Base-by-base conservation (phyloP, 2,888 invertebrate species). In the Drosophila greeni region DNA sequence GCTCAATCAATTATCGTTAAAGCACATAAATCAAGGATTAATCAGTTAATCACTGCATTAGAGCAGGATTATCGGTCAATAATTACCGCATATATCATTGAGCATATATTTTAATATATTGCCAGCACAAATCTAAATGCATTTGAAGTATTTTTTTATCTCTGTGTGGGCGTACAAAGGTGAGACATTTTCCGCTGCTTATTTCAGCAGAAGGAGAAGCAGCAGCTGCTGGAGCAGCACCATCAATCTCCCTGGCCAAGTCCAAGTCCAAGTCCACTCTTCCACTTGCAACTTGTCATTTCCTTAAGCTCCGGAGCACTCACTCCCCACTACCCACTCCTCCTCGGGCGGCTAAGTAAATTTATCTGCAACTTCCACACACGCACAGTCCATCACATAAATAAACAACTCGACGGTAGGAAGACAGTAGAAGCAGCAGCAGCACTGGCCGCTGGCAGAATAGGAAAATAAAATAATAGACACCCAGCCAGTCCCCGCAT, bases 381-480 rank as follows among this genome's bases (percentile, higher is more conserved):
- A 69, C 69, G 59, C 65, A 59, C 52, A 79, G 73, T 65, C 81
- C 75, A 66, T 74, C 78, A 76, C 74, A 78, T 78, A 78, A 78
- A 79, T 76, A 81, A 81, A 78, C 76, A 79, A 78, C 72, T 76
- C 23, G 69, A 40, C 48, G 55, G 49, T 20, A 29, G 55, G 49
- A 49, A 20, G 36, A 49, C 53, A n/a, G 40, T 23, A n/a, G n/a
- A n/a, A 20, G 37, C 37, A 39, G 18, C n/a, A n/a, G 12, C 18
- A 16, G 18, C 16, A 14, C 40, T 58, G 20, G 47, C 48, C 45
- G 54, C 49, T 40, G 34, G 60, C 37, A 39, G 53, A 77, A 70
- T 68, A 68, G 69, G 24, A 42, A 74, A 76, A 79, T 79, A 81
- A 81, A 74, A 71, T 79, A 81, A 81, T 81, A 74, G 78, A 78